Percentiles rank a stretch among this genome's conserved stretches.
Conservation (phyloP, 2,797 vertebrate genomes). For the Phoebastria nigripes region DNA sequence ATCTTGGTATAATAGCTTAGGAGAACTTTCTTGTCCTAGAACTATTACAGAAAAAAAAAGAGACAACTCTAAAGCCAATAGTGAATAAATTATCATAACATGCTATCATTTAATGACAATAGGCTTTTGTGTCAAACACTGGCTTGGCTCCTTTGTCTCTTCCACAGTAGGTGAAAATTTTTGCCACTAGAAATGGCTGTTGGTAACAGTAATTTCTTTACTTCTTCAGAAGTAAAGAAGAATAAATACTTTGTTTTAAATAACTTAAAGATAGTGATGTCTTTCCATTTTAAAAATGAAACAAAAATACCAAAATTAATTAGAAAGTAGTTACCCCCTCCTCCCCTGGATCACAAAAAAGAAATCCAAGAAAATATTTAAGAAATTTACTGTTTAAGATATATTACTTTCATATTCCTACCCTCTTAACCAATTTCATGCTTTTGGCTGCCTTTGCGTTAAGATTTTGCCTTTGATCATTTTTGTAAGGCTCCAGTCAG, state of each 20-base stretch:
- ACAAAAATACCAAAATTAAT: background rate
- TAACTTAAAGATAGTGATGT: background rate
- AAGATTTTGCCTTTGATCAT: background rate
- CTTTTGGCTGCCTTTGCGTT: background rate
- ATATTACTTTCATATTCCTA: background rate
- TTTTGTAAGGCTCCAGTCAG: background rate
- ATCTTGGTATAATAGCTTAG: background rate
- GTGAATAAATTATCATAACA: background rate
- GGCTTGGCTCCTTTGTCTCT: background rate
- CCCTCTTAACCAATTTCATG: background rate
- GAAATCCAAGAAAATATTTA: background rate
- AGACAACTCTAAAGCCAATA: background rate
- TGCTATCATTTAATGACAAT: background rate
- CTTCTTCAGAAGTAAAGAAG: background rate
- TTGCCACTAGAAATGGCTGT: background rate
- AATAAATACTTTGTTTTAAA: background rate
- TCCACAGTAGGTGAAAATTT: background rate
- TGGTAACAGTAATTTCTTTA: background rate
- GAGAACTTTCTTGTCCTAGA: background rate
- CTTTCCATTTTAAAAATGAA: background rate
- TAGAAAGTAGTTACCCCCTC: background rate
- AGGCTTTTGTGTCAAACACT: background rate
- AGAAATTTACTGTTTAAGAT: background rate
- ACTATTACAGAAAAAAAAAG: background rate
- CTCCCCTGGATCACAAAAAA: background rate